Evolutionary conservation across 2,888 invertebrate species (phyloP).

Genomic region (Polylopha cassiicola): DNA sequence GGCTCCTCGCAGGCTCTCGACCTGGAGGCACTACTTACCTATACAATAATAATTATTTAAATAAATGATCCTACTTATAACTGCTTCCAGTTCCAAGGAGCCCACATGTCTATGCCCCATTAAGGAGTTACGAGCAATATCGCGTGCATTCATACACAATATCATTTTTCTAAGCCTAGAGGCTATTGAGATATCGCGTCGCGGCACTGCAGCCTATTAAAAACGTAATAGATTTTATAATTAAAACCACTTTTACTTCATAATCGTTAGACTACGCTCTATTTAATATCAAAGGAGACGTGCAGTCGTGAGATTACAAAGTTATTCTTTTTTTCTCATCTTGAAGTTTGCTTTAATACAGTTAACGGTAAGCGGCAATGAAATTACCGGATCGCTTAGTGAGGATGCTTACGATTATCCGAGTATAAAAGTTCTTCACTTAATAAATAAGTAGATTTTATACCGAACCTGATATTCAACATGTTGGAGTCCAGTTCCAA

Average conservation of each 20-base stretch:
- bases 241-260: conserved; percentile 41
- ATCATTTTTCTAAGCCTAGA: conserved; percentile 9
- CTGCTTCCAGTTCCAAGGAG: neutral
- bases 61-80: conserved; percentile 4
- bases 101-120: conserved; percentile 5
- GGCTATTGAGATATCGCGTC: conserved; percentile 8
- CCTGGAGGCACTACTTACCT: no score
- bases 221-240: conserved; percentile 28
- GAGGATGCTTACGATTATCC: conserved; percentile 55
- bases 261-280: conserved; percentile 46
- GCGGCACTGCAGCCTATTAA: conserved; percentile 19
- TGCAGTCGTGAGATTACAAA: conserved; percentile 44
- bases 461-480: conserved; percentile 55
- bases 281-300: conserved; percentile 41
- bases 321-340: conserved; percentile 35
- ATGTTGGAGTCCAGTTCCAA: conserved; percentile 50
- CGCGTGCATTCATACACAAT: conserved; percentile 13
- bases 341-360: conserved; percentile 39
- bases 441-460: conserved; percentile 68
- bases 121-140: conserved; percentile 11
- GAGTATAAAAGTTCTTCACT: conserved; percentile 58
- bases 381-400: conserved; percentile 55
- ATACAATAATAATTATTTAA: no score
- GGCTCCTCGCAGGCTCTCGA: no score
- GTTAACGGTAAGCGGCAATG: conserved; percentile 46